Evolutionary conservation across 2,113 vertebrate species (phyloP).

Genomic region (Okapia johnstoni): DNA sequence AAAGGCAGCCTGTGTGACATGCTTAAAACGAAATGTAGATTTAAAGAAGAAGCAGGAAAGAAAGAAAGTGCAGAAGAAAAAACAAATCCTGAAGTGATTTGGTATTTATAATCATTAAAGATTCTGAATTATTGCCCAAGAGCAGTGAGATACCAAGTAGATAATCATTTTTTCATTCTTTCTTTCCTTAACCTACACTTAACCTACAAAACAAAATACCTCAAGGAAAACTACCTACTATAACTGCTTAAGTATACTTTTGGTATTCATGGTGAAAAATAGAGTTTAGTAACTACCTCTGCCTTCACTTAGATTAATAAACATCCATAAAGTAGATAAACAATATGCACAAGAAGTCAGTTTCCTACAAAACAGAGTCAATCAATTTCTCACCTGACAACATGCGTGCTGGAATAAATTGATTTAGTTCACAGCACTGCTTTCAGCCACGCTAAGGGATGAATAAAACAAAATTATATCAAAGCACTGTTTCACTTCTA

Average conservation of each 20-base stretch:
- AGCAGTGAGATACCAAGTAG: background rate
- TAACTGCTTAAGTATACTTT: background rate
- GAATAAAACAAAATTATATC: conserved; percentile 51
- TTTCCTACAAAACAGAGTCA: background rate
- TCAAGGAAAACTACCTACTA: background rate
- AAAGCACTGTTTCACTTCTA: conserved; percentile 35
- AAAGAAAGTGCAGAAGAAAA: background rate
- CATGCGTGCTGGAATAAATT: background rate
- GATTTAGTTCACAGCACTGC: background rate
- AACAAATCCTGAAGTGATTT: background rate
- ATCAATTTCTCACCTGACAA: conserved; percentile 23
- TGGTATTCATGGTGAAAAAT: background rate
- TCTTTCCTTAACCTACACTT: background rate
- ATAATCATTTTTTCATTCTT: background rate
- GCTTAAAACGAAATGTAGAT: background rate
- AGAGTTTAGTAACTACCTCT: conserved; percentile 24
- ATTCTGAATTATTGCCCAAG: background rate
- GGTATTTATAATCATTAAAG: conserved; percentile 1
- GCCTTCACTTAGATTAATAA: background rate
- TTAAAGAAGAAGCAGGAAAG: background rate
- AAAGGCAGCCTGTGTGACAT: background rate
- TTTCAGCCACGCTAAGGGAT: conserved; percentile 15
- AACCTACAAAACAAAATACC: background rate
- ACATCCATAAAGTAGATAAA: background rate
- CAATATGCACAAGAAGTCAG: background rate